Conservation (phyloP, 1,140 invertebrate species). For the Hylyphantes graminicola region DNA sequence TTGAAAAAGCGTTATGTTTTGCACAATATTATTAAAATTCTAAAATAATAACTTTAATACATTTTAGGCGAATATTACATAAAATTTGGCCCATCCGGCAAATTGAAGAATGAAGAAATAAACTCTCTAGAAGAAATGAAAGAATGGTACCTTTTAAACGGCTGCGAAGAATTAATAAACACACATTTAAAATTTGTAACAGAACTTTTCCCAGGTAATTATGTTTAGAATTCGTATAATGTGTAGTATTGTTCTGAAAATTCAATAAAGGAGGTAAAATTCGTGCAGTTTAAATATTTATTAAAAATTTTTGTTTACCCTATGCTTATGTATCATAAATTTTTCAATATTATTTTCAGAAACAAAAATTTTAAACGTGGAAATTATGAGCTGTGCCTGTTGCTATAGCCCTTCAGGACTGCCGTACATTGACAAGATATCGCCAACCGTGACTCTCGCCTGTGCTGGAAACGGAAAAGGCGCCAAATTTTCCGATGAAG, state of each 20-base stretch:
- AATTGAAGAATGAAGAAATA: not conserved
- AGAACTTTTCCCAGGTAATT: constrained; percentile 18
- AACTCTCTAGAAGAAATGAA: constrained; percentile 12
- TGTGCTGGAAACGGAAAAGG: constrained; percentile 40
- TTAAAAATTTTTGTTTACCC: too few relatives aligned
- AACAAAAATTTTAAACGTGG: constrained; percentile 5
- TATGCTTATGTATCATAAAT: not conserved
- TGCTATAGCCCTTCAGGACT: constrained; percentile 15
- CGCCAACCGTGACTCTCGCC: constrained; percentile 16
- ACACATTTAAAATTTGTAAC: not conserved
- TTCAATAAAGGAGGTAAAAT: not conserved
- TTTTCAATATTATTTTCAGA: not conserved
- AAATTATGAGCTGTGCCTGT: constrained; percentile 6
- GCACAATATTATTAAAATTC: too few relatives aligned
- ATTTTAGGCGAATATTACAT: not conserved
- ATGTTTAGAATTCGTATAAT: not conserved
- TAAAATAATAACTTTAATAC: not conserved
- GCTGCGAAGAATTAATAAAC: not conserved
- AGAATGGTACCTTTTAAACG: constrained; percentile 22
- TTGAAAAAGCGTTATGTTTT: too few relatives aligned
- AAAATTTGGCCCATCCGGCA: not conserved
- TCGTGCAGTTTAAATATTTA: too few relatives aligned
- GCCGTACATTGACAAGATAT: constrained; percentile 37
- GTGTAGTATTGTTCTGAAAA: not conserved
- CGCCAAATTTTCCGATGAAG: constrained; percentile 49